A percentile compares a stretch with the other conserved stretches of the same genome.
phyloP scores from a whole-genome alignment of 2,113 vertebrate species.

The Laticauda colubrina region DNA sequence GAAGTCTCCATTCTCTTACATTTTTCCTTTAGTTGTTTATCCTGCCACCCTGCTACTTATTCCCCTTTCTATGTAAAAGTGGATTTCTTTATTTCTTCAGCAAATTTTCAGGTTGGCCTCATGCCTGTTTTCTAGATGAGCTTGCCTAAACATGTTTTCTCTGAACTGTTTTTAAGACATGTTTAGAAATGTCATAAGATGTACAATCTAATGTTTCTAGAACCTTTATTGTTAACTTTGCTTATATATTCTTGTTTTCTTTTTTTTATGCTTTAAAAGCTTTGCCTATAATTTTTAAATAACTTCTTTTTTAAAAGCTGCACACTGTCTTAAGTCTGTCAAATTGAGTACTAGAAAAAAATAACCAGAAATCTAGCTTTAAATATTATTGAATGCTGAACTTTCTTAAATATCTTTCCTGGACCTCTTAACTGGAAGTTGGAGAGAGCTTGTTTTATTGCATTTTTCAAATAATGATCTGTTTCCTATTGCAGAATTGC shows the following conservation, averaged over 20 bases:
- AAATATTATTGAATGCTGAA: background rate
- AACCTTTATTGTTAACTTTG: conserved; percentile 4
- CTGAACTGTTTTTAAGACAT: background rate
- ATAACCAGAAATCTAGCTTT: background rate
- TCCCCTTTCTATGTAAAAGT: conserved; percentile 4
- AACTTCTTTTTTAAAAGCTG: background rate
- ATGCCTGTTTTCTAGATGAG: background rate
- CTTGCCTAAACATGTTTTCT: background rate
- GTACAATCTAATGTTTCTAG: background rate
- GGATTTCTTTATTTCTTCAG: background rate
- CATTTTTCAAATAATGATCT: background rate
- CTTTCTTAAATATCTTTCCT: background rate
- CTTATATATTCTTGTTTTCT: background rate
- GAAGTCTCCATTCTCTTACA: background rate
- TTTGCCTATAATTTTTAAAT: background rate
- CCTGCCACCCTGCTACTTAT: conserved; percentile 2
- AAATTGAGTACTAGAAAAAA: background rate
- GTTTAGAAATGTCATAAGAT: background rate
- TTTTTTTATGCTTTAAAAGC: conserved; percentile 8
- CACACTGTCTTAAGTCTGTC: background rate
- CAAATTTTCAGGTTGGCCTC: background rate
- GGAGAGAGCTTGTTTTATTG: background rate
- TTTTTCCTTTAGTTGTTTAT: background rate
- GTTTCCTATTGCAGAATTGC: background rate
- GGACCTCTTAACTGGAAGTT: background rate